Base-by-base conservation (phyloP, 2,888 invertebrate species). In the Panzeria rudis region DNA sequence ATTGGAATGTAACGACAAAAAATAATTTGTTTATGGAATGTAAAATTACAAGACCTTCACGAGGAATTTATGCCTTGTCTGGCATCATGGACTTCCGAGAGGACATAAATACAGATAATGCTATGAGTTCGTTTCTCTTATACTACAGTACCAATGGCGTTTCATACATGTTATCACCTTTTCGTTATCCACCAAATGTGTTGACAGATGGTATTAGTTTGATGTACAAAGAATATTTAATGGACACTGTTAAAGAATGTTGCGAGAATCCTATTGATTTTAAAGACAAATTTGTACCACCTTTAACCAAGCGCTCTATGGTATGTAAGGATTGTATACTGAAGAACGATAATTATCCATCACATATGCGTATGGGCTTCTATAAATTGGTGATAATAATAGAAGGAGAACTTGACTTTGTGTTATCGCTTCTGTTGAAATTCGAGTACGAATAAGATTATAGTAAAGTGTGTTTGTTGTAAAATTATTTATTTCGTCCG, bases 121-220 rank as follows among this genome's bases (percentile, higher is more conserved):
- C 59, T 23, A 8, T 0, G 0, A 47, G 15, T 13, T 25, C n/a
- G 13, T 9, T 62, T 5, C 38, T 38, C 7, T 3, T 83, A 0
- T 64, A 69, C 23, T 84, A 84, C 8, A 84, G 83, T 17, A 3
- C 29, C 4, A 69, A 25, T 32, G 78, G 78, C 2, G 23, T 69
- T 9, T 44, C 20, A 15, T 83, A 69, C 29, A 23, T 29, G 6
- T 25, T 84, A 23, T 29, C 84, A 23, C 71, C 79, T 0, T 76
- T 80, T 15, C 71, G 44, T 11, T 52, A 59, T 29, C 71, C 59
- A 1, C 15, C 1, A 1, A 41, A 13, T 9, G 7, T 4, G 0
- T 13, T 76, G 0, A 79, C 84, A 3, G 20, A 64, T 8, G 56
- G 29, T 0, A 3, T 84, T 0, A 84, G 76, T 66, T 3, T 8